These are phyloP conservation scores for Epistrophe grossulariae DNA, from an alignment of 2,888 invertebrate species.

Conservation along the genomic window DNA sequence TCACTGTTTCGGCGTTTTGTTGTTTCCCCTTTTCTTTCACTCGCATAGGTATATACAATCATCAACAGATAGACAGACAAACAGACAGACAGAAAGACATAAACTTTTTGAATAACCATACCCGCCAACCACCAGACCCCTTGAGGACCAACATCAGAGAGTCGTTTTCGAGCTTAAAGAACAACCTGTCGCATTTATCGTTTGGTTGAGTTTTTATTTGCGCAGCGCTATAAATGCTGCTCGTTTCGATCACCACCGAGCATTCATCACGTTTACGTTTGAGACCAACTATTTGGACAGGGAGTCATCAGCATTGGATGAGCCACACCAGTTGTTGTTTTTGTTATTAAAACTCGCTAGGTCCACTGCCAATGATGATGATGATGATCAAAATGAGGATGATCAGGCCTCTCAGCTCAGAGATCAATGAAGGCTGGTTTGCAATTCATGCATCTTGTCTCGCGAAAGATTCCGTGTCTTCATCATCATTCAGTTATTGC, in stretches of 20 bases:
- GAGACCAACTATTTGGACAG: slow-evolving; percentile 30
- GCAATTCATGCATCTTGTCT: slow-evolving; percentile 52
- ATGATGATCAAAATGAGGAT: slow-evolving; percentile 32
- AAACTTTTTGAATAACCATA: slow-evolving; percentile 43
- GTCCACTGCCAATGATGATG: slow-evolving; percentile 53
- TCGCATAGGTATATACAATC: background rate
- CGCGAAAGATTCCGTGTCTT: slow-evolving; percentile 45
- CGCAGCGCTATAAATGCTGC: slow-evolving; percentile 64
- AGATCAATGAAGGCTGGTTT: slow-evolving; percentile 68
- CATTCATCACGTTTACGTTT: slow-evolving; percentile 51
- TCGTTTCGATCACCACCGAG: slow-evolving; percentile 67
- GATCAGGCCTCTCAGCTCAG: slow-evolving; percentile 43
- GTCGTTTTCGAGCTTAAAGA: slow-evolving; percentile 25
- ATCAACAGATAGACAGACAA: background rate
- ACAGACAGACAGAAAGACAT: slow-evolving; percentile 7
- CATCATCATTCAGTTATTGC: slow-evolving; percentile 53
- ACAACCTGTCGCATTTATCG: slow-evolving; percentile 73
- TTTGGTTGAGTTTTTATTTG: slow-evolving; percentile 66
- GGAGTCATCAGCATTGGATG: slow-evolving; percentile 40
- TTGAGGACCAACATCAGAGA: background rate
- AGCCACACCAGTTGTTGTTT: slow-evolving; percentile 23
- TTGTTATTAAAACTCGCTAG: slow-evolving; percentile 6
- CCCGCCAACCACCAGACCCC: background rate
- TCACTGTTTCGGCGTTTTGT: slow-evolving; percentile 68
- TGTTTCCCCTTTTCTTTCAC: slow-evolving; percentile 38